Evolutionary conservation across 2,888 invertebrate species (phyloP), one percentile per base, ranked within the genome.

Genomic region (Drosophila fungiperda): DNA sequence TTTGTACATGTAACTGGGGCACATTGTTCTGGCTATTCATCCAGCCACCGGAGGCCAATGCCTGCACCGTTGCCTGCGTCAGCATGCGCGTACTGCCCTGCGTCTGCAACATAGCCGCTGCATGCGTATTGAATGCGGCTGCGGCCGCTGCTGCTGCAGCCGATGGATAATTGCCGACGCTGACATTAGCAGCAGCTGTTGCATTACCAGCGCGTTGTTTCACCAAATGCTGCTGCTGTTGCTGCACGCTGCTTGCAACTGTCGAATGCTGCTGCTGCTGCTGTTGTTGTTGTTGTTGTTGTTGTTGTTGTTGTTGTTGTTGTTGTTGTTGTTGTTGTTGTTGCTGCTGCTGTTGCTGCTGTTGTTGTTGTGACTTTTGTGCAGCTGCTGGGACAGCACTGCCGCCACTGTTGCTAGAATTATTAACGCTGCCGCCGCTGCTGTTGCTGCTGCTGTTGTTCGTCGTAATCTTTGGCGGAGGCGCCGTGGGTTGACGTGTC

Each of bases 401-500:
- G 78, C 76, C 5, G 81, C 75, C 82, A 61, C 72, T 82, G 67
- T 5, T 59, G 49, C 11, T 52, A 36, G 2, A 57, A 76, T 48
- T 82, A 76, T 17, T 55, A 89, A 81, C 49, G 90, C 86, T 67
- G 75, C 83, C 64, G 78, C 73, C 72, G 76, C 20, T 26, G 26
- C 74, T 49, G 66, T 76, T 3, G 96, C 35, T 66, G 78, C 81
- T 67, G 80, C 82, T 67, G 76, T 32, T 48, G 49, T 52, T 73
- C 42, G 55, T 32, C 0, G 68, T 29, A 9, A 92, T 88, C 73
- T 93, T 94, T 12, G 94, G 93, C 1, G 96, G 96, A 11, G 97
- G 96, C 45, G 95, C 96, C 1, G 95, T 94, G 0, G 97, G 97
- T 80, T 96, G 96, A 36, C 96, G 94, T 33, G 96, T 97, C 97